A percentile compares a stretch with the other conserved stretches of the same genome.
Conservation (phyloP, 1,140 invertebrate genomes). For the Lineus longissimus region DNA sequence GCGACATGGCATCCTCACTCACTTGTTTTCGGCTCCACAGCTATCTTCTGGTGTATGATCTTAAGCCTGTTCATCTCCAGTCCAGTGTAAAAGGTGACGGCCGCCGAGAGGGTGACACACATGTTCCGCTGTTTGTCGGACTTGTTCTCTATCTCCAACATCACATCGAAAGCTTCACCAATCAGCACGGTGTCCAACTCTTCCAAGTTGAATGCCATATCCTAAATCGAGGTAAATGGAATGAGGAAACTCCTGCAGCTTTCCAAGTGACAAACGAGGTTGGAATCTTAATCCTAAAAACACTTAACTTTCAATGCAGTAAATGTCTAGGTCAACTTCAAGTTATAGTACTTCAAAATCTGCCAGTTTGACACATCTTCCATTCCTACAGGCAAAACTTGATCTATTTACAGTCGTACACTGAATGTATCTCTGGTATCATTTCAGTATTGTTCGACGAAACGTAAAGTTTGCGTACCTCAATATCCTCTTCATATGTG, state of each 20-base stretch:
- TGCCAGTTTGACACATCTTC: not conserved
- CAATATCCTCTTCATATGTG: too few species aligned
- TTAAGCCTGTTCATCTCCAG: constrained; percentile 67
- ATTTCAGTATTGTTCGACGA: too few species aligned
- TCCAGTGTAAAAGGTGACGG: constrained; percentile 74
- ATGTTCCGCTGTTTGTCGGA: constrained; percentile 63
- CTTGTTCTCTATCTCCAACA: constrained; percentile 65
- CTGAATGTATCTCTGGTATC: too few species aligned
- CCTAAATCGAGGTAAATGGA: constrained; percentile 32
- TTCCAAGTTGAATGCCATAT: constrained; percentile 66
- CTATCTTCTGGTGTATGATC: constrained; percentile 64
- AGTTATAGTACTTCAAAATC: not conserved
- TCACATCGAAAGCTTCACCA: constrained; percentile 65
- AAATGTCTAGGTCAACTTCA: not conserved
- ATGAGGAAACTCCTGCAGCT: not conserved
- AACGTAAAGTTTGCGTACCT: too few species aligned
- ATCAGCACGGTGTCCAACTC: constrained; percentile 68
- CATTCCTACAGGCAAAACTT: too few species aligned
- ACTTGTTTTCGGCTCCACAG: constrained; percentile 51
- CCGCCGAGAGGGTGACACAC: constrained; percentile 63
- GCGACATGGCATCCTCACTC: not conserved
- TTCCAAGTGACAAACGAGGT: not conserved
- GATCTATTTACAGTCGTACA: too few species aligned
- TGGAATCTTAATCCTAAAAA: too few species aligned
- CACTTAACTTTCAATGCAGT: too few species aligned